A percentile compares a stretch with the other conserved stretches of the same genome.
phyloP scores from a whole-genome alignment of 2,113 vertebrate genomes.

The Barbus barbus region DNA sequence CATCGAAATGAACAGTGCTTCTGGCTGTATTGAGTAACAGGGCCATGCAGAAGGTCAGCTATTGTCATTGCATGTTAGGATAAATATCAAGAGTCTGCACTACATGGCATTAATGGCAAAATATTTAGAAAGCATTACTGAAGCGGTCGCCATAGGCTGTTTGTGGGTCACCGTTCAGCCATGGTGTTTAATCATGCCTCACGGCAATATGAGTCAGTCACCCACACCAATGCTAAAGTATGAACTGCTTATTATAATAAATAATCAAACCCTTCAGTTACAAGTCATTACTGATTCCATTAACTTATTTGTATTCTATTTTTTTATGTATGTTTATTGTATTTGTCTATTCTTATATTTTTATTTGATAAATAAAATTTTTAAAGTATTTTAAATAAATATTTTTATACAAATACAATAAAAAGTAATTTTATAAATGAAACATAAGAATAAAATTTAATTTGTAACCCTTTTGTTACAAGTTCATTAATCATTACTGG shows the following conservation, averaged over 20 bases:
- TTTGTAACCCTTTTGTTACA: too few species aligned
- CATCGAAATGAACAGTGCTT: background rate
- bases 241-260: background rate
- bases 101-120: slow-evolving; percentile 9
- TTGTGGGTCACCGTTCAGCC: background rate
- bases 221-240: slow-evolving; percentile 10
- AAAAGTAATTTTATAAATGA: too few species aligned
- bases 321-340: too few species aligned
- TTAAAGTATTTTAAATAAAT: too few species aligned
- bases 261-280: too few species aligned
- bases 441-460: too few species aligned
- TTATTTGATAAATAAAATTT: too few species aligned
- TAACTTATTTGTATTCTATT: too few species aligned
- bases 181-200: slow-evolving; percentile 4
- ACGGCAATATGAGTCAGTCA: slow-evolving; percentile 2
- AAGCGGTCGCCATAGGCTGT: background rate
- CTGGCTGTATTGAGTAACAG: background rate
- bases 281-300: too few species aligned
- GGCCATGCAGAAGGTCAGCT: background rate
- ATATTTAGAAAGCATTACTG: background rate
- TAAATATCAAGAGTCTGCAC: slow-evolving; percentile 3
- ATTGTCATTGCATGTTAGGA: slow-evolving; percentile 25
- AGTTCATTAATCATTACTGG: too few species aligned
- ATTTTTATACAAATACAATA: too few species aligned
- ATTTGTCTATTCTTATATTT: too few species aligned